These are phyloP conservation scores for Lampris incognitus DNA, from an alignment of 2,113 vertebrate genomes.

Conservation along the genomic window DNA sequence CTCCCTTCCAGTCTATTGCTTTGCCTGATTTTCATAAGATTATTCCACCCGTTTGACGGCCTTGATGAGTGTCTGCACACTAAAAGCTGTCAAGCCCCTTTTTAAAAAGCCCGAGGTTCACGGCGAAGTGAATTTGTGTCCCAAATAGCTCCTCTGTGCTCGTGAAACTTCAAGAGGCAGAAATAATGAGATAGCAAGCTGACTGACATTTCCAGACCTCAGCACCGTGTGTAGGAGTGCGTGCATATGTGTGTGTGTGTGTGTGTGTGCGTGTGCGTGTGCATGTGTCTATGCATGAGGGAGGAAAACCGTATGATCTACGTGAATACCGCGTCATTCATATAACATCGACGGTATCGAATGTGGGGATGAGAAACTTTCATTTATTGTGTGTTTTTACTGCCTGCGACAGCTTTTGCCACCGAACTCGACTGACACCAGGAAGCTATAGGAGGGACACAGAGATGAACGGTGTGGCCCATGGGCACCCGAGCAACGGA, in stretches of 20 bases:
- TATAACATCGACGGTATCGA: too few species aligned
- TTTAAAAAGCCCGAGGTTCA: constrained; percentile 60
- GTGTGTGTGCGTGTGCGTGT: constrained; percentile 6
- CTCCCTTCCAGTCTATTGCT: constrained; percentile 64
- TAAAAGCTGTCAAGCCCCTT: constrained; percentile 71
- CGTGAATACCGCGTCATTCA: background rate
- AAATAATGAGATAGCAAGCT: constrained; percentile 74
- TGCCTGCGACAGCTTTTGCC: too few species aligned
- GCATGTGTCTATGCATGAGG: background rate
- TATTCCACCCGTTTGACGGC: constrained; percentile 71
- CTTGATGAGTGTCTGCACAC: constrained; percentile 71
- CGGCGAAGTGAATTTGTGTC: constrained; percentile 64
- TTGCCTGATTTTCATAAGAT: constrained; percentile 72
- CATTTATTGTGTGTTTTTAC: too few species aligned
- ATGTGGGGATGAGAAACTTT: too few species aligned
- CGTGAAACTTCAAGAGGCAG: constrained; percentile 73
- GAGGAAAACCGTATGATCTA: constrained; percentile 1
- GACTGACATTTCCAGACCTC: constrained; percentile 75
- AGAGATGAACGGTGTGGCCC: too few species aligned
- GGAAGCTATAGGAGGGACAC: too few species aligned
- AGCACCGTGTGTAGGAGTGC: constrained; percentile 27
- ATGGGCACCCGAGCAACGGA: too few species aligned
- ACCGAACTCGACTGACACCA: too few species aligned
- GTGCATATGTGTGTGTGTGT: constrained; percentile 36
- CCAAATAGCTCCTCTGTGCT: constrained; percentile 74